Percentiles rank a stretch among this genome's conserved stretches.
These are phyloP conservation scores for Apamea anceps DNA, from an alignment of 2,888 invertebrate genomes.

Conservation along the genomic window DNA sequence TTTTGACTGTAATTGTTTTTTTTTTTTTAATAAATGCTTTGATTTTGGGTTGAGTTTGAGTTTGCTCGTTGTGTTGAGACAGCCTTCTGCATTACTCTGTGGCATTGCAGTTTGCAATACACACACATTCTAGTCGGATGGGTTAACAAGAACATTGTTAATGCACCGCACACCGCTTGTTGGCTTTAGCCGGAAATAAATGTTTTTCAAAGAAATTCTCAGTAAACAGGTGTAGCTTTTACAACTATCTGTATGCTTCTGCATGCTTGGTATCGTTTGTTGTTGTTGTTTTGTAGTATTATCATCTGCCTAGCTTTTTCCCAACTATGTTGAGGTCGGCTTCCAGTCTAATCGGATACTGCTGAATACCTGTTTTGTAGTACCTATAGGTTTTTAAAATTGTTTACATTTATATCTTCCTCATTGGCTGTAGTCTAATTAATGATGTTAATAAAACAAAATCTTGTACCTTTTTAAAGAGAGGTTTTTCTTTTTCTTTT, in stretches of 20 bases:
- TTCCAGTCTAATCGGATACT: too few relatives aligned
- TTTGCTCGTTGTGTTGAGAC: background rate
- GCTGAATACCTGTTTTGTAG: too few relatives aligned
- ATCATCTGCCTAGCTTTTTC: too few relatives aligned
- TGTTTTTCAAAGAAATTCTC: constrained; percentile 29
- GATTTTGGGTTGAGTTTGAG: too few relatives aligned
- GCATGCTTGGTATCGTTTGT: background rate
- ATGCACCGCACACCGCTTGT: constrained; percentile 41
- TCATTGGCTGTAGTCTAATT: background rate
- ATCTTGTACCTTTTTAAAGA: background rate
- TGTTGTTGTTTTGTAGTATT: background rate
- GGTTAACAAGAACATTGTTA: constrained; percentile 53
- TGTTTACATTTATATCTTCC: background rate
- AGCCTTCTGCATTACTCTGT: constrained; percentile 1
- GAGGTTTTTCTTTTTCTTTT: background rate
- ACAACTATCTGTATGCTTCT: constrained; percentile 13
- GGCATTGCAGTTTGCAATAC: background rate
- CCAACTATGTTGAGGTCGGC: too few relatives aligned
- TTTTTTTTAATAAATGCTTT: too few relatives aligned
- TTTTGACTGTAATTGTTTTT: too few relatives aligned
- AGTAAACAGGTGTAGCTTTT: constrained; percentile 21
- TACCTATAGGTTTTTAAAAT: background rate
- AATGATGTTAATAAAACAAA: background rate
- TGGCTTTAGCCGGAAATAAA: constrained; percentile 29
- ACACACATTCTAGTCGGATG: constrained; percentile 20